Base-by-base conservation (phyloP, 2,797 vertebrate genomes). In the Gymnocypris eckloni region DNA sequence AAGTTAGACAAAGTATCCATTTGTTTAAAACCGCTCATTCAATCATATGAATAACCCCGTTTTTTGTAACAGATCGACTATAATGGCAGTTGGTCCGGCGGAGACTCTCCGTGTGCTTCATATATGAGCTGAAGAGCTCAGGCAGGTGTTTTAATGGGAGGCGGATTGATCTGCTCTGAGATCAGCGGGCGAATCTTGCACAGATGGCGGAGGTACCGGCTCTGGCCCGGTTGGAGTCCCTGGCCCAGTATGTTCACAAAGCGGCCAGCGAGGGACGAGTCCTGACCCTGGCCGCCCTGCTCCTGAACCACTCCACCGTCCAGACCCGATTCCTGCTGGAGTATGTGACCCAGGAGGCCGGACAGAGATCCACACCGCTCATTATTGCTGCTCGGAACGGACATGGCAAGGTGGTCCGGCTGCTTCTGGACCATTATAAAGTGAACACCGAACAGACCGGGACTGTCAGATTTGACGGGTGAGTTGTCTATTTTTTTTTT, bases 231-330 rank as follows among this genome's bases (percentile, higher is more conserved):
- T 97, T 99, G 97, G 98, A 99, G 93, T 96, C 98, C 86, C 92
- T 99, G 96, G 97, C 97, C 52, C 96, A 96, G 22, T 97, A 97
- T 90, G 98, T 99, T 71, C 98, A 97, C 94, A 98, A 98, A 92
- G 98, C 98, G 56, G 98, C 98, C 90, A 97, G 97, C 91, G 98
- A 99, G 92, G 98, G 98, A n/a, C 95, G 97, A 86, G 98, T 99
- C 94, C 94, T 99, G 95, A 99, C 98, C 33, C 91, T 99, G 94
- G 98, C 98, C 88, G 98, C 98, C 50, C 93, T 99, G 91, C 96
- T 99, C 45, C 96, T 99, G 48, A 98, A 99, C 95, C 97, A 98
- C 90, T 96, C 96, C n/a, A 96, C 97, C 90, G 89, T 90, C 2
- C 97, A 99, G 93, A 96, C 96, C 81, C 96, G 93, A n/a, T 97